Evolutionary conservation across 2,797 vertebrate genomes (phyloP).

Genomic region (Rallus crepitans): DNA sequence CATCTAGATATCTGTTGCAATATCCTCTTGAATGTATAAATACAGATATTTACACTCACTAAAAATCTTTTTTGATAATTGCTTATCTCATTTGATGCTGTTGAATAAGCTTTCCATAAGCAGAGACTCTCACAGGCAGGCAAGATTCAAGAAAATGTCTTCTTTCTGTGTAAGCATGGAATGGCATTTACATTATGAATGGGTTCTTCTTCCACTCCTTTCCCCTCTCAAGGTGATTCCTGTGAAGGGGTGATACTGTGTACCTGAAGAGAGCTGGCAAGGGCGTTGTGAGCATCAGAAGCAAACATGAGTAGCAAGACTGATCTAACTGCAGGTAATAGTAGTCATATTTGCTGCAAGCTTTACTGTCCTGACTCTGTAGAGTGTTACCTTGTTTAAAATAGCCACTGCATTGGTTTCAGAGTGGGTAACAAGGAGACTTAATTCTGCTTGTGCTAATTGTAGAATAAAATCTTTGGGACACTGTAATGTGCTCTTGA

Average conservation of each 20-base stretch:
- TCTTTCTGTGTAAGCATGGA: neutral
- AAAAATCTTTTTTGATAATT: neutral
- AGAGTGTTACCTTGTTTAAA: neutral
- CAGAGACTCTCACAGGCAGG: neutral
- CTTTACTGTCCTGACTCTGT: neutral
- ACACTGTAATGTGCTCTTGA: neutral
- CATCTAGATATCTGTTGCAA: neutral
- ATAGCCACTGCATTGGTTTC: neutral
- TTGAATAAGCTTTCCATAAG: neutral
- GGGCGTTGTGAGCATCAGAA: neutral
- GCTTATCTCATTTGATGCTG: neutral
- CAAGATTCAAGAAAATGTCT: neutral
- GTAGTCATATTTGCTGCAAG: neutral
- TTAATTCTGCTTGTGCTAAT: neutral
- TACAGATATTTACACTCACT: neutral
- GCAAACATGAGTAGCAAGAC: neutral
- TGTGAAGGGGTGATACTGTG: neutral
- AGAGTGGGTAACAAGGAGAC: neutral
- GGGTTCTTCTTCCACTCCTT: neutral
- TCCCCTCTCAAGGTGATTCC: neutral
- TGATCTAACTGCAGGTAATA: neutral
- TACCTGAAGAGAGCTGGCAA: neutral
- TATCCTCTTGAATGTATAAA: neutral
- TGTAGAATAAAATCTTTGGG: neutral
- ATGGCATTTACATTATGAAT: neutral